Evolutionary conservation across 2,888 invertebrate genomes (phyloP).

Genomic region (Phaonia tiefii): DNA sequence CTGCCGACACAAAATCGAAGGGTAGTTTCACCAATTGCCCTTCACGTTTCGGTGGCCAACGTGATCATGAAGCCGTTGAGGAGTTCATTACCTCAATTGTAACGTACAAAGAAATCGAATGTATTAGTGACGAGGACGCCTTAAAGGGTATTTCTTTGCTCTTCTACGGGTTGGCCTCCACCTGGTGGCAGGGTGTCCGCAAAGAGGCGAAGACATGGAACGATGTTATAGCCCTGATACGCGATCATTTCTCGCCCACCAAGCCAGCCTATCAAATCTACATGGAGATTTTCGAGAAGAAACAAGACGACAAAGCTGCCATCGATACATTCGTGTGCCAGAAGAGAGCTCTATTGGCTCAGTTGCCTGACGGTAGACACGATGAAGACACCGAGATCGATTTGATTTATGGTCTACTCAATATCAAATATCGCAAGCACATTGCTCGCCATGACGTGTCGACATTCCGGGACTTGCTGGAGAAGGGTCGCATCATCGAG

Average conservation of each 20-base stretch:
- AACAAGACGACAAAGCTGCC: constrained; percentile 68
- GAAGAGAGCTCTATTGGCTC: constrained; percentile 76
- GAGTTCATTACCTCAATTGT: constrained; percentile 76
- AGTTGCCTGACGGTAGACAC: constrained; percentile 76
- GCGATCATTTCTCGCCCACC: constrained; percentile 77
- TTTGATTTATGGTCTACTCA: constrained; percentile 75
- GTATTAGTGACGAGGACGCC: constrained; percentile 76
- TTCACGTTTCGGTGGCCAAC: constrained; percentile 75
- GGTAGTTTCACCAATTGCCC: constrained; percentile 76
- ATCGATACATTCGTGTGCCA: constrained; percentile 76
- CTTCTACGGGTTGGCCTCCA: constrained; percentile 72
- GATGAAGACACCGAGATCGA: constrained; percentile 77
- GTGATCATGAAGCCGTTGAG: constrained; percentile 77
- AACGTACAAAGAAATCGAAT: constrained; percentile 77
- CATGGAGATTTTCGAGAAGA: constrained; percentile 75
- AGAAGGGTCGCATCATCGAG: constrained; percentile 75
- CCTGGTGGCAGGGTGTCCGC: constrained; percentile 78
- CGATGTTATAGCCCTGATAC: constrained; percentile 73
- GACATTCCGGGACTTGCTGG: constrained; percentile 74
- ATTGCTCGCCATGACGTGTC: constrained; percentile 76
- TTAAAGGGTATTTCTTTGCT: constrained; percentile 75
- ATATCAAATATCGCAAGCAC: constrained; percentile 73
- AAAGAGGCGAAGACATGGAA: constrained; percentile 76
- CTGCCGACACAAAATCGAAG: constrained; percentile 70
- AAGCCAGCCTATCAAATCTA: constrained; percentile 77